A percentile compares a stretch with the other conserved stretches of the same genome.
Evolutionary conservation across 2,797 vertebrate species (phyloP).

Genomic region (Petrocephalus sullivani): DNA sequence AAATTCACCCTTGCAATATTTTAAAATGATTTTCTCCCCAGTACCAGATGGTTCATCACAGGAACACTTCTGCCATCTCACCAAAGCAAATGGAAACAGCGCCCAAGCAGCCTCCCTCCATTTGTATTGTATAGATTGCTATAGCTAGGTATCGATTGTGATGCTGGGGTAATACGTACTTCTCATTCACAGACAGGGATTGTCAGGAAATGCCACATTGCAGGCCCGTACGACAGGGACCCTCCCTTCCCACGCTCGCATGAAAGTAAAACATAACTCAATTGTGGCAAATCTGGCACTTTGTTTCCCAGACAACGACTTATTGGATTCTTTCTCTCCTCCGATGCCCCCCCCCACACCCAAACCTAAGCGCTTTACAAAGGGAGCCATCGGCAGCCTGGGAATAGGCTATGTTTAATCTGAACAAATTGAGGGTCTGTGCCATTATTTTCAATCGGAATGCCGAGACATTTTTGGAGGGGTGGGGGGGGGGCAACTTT

Average conservation of each 20-base stretch:
- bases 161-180: neutral
- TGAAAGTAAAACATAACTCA: conserved; percentile 14
- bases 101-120: neutral
- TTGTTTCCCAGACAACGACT: conserved; percentile 21
- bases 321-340: conserved; percentile 3
- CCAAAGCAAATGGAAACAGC: conserved; percentile 10
- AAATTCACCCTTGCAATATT: conserved; percentile 7
- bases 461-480: conserved; percentile 43
- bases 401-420: conserved; percentile 37
- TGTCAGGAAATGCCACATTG: neutral
- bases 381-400: neutral
- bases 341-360: neutral
- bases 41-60: conserved; percentile 1
- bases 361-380: neutral
- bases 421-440: conserved; percentile 52
- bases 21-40: neutral
- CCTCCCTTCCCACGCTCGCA: neutral
- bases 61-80: neutral
- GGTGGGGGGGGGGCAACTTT: conserved; percentile 36
- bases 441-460: conserved; percentile 54
- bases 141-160: neutral
- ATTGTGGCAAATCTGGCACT: conserved; percentile 4
- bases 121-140: neutral
- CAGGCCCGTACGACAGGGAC: neutral
- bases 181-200: conserved; percentile 2